Evolutionary conservation across 92 coral and sea anemone genomes (phyloP), one percentile per base, ranked within the genome.

Genomic region (Pocillopora meandrina): DNA sequence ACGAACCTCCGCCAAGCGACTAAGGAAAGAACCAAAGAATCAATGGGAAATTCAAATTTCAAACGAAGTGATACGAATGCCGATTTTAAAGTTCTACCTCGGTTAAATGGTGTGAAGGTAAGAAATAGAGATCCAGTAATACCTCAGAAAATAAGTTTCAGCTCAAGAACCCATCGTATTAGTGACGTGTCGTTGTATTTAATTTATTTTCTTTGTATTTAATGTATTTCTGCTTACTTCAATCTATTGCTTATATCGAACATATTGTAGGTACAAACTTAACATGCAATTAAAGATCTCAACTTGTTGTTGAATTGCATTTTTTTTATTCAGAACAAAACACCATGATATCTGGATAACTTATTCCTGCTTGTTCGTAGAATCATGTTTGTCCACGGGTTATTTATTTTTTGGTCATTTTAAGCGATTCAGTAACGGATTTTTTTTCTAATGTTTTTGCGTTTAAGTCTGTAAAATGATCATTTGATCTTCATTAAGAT

Each of bases 71-170:
- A 82, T 8, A 11, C n/a, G 14, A 82, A 57, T 34, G 12, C 72
- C 56, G 83, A 93, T 82, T 91, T 89, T 77, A 86, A 80, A 65
- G 49, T 89, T 56, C 79, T 93, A 23, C 97, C 97, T 12, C 88
- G 97, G 63, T 85, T 93, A 33, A 78, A 92, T 57, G 95, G 95
- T 10, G 87, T 93, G 1, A 93, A 93, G 93, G 97, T 93, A 63
- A 49, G 82, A 23, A 34, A 10, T 14, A 9, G 67, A 49, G 57
- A 21, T 3, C 18, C 31, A n/a, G 26, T 42, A 56, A 11, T 20
- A 20, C 18, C 8, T 34, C 79, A 16, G 34, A 49, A 12, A 75
- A 19, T 78, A 11, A 63, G 14, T 63, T 63, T 75, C 65, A 23
- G 66, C 35, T 63, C 52, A 57, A 15, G 82, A 49, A 0, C 17